A percentile compares a stretch with the other conserved stretches of the same genome.
Conservation (phyloP, 2,888 invertebrate genomes). For the Temnothorax ravouxi region DNA sequence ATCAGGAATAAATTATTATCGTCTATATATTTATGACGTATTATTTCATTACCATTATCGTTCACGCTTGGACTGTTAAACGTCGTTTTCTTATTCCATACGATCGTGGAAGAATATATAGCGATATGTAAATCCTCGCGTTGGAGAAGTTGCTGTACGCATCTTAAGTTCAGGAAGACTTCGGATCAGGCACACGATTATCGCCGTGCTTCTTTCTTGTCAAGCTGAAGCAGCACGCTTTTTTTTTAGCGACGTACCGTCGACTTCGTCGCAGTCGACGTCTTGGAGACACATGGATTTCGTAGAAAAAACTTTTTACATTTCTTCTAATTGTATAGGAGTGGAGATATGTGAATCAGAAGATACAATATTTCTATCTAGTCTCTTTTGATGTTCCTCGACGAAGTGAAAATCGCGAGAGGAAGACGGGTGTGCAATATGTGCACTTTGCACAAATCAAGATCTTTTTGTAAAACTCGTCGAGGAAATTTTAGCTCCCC, state of each 20-base stretch:
- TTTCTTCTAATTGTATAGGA: neutral
- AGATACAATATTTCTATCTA: slow-evolving; percentile 8
- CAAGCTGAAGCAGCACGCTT: slow-evolving; percentile 38
- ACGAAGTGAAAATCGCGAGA: slow-evolving; percentile 13
- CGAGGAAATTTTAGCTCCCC: neutral
- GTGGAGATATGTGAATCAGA: slow-evolving; percentile 63
- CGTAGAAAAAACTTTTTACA: slow-evolving; percentile 55
- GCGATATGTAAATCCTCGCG: slow-evolving; percentile 40
- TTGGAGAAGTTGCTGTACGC: slow-evolving; percentile 24
- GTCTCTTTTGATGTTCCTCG: neutral
- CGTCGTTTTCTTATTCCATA: slow-evolving; percentile 37
- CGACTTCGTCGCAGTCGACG: slow-evolving; percentile 47
- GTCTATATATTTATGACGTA: neutral
- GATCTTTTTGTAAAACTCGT: neutral
- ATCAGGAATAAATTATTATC: slow-evolving; percentile 20
- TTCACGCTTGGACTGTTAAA: slow-evolving; percentile 12
- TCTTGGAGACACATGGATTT: slow-evolving; percentile 78
- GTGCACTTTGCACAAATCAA: neutral
- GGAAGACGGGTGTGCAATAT: neutral
- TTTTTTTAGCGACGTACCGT: slow-evolving; percentile 58
- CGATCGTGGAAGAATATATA: slow-evolving; percentile 70
- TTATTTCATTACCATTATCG: slow-evolving; percentile 16
- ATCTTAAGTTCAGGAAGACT: slow-evolving; percentile 81
- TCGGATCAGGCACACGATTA: slow-evolving; percentile 83
- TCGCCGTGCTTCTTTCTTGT: slow-evolving; percentile 30